Percentiles rank a stretch among this genome's conserved stretches.
phyloP scores from a whole-genome alignment of 2,113 vertebrate genomes.

The Chaetops frenatus region DNA sequence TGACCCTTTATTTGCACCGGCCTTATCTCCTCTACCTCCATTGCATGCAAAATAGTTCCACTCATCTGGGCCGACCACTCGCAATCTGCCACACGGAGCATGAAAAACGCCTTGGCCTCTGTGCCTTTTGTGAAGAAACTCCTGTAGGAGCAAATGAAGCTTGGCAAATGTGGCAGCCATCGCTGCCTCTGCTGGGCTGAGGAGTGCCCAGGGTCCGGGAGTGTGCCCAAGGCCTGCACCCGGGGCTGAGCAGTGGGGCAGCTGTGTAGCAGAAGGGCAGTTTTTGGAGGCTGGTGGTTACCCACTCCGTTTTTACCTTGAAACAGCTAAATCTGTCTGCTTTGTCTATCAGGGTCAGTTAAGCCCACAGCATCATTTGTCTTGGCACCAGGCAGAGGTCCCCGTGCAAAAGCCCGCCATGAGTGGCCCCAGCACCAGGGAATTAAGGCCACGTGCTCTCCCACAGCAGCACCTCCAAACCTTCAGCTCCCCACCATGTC shows the following conservation, averaged over 20 bases:
- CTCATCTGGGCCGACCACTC: not conserved
- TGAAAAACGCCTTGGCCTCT: not conserved
- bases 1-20: not conserved
- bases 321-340: not conserved
- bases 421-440: accelerated
- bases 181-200: not conserved
- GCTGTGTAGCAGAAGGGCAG: not conserved
- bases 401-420: not conserved
- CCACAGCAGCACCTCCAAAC: not conserved
- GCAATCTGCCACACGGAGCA: not conserved
- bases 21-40: not conserved
- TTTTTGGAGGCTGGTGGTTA: not conserved
- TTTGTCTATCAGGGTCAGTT: accelerated
- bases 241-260: accelerated
- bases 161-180: not conserved
- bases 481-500: accelerated
- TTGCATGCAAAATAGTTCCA: not conserved
- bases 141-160: not conserved
- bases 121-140: not conserved
- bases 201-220: not conserved
- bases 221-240: not conserved
- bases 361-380: not conserved
- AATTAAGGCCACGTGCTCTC: not conserved
- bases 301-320: not conserved
- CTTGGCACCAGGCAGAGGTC: not conserved